Evolutionary conservation across 2,888 invertebrate genomes (phyloP).

Genomic region (Sicus ferrugineus): DNA sequence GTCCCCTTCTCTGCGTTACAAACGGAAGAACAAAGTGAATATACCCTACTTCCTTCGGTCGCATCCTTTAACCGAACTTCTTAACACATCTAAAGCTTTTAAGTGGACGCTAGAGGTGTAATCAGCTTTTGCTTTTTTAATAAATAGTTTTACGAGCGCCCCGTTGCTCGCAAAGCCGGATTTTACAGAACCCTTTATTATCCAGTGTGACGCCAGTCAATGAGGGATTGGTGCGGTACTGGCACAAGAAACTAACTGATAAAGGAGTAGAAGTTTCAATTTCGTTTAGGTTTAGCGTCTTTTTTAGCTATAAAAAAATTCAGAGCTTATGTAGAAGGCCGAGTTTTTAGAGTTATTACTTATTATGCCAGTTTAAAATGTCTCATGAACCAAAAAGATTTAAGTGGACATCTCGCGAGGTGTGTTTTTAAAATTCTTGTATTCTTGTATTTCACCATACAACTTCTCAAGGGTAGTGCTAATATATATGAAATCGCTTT

Average conservation of each 20-base stretch:
- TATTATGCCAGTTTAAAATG: slow-evolving; percentile 13
- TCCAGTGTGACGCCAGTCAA: not conserved
- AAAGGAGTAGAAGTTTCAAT: not conserved
- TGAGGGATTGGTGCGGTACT: not conserved
- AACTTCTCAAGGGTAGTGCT: not conserved
- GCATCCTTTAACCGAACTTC: slow-evolving; percentile 32
- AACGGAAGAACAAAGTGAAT: too few species aligned
- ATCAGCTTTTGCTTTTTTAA: slow-evolving; percentile 31
- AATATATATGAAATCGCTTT: slow-evolving; percentile 4
- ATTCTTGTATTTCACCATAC: not conserved
- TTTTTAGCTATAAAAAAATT: not conserved
- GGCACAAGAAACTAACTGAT: not conserved
- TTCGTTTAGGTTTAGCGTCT: not conserved
- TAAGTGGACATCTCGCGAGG: not conserved
- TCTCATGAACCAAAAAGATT: not conserved
- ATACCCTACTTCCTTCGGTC: too few species aligned
- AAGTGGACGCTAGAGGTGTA: slow-evolving; percentile 33
- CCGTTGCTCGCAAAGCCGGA: slow-evolving; percentile 26
- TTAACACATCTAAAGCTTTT: slow-evolving; percentile 24
- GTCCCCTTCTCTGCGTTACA: too few species aligned
- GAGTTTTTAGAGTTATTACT: not conserved
- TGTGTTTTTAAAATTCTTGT: not conserved
- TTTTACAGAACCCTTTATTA: not conserved
- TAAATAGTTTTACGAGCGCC: slow-evolving; percentile 26
- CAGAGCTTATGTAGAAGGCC: slow-evolving; percentile 4